Conservation (phyloP, 2,888 invertebrate species). For the Pantelozetes paolii region DNA sequence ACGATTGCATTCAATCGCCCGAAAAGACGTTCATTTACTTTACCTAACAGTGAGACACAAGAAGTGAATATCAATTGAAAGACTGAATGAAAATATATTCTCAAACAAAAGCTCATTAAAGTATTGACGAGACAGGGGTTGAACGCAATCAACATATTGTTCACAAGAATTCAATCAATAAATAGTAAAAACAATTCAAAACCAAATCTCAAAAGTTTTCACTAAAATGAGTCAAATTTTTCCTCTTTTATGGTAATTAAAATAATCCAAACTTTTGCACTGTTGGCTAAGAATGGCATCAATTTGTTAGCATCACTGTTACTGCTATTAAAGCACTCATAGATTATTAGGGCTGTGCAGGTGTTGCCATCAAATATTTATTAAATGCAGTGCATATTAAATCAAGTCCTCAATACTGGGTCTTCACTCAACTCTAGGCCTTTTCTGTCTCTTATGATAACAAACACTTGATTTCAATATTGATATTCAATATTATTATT, state of each 20-base stretch:
- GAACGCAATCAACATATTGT: conserved; percentile 30
- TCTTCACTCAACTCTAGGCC: neutral
- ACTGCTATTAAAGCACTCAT: neutral
- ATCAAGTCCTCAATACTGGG: neutral
- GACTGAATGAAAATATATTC: neutral
- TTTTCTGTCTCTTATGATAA: neutral
- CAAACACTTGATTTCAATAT: neutral
- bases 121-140: conserved; percentile 20
- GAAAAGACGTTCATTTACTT: conserved; percentile 24
- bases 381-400: conserved; percentile 24
- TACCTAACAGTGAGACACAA: neutral
- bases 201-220: neutral
- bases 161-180: conserved; percentile 2
- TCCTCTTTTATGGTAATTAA: conserved; percentile 23
- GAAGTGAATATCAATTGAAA: conserved; percentile 23
- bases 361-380: conserved; percentile 34
- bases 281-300: neutral
- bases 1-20: conserved; percentile 12
- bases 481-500: neutral
- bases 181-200: neutral
- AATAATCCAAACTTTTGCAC: neutral
- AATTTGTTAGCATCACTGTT: neutral
- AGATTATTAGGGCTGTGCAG: conserved; percentile 12
- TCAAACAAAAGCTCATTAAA: conserved; percentile 17
- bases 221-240: neutral